phyloP scores from a whole-genome alignment of 2,888 invertebrate species.

The Zeuzera pyrina region DNA sequence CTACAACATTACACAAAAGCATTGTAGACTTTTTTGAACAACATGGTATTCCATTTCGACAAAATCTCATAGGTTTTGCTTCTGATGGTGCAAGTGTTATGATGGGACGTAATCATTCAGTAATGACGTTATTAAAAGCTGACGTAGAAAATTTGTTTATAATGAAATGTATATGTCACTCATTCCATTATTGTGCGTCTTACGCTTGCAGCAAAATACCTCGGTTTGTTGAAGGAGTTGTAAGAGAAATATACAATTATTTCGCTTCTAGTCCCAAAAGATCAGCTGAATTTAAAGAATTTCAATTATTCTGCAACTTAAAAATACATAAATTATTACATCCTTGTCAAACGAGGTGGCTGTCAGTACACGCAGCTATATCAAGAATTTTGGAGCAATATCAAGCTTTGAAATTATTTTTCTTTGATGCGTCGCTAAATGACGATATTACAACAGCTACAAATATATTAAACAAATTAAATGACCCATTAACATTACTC shows the following conservation, averaged over 20 bases:
- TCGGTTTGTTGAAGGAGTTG: constrained; percentile 15
- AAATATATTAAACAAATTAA: constrained; percentile 5
- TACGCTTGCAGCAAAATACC: constrained; percentile 17
- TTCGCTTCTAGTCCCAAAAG: constrained; percentile 16
- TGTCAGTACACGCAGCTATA: constrained; percentile 9
- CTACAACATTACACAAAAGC: constrained; percentile 1
- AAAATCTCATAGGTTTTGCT: constrained; percentile 4
- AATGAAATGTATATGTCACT: neutral
- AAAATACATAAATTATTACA: constrained; percentile 9
- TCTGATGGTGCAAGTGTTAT: constrained; percentile 2
- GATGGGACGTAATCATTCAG: constrained; percentile 1
- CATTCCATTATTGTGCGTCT: constrained; percentile 13
- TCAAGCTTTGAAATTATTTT: constrained; percentile 6
- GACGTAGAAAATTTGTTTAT: neutral
- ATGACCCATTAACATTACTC: constrained; percentile 7
- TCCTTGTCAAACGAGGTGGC: constrained; percentile 12
- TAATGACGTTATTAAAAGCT: neutral
- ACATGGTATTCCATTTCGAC: constrained; percentile 5
- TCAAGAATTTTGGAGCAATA: constrained; percentile 10
- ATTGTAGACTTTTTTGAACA: constrained; percentile 4
- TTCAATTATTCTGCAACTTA: constrained; percentile 7
- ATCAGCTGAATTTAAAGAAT: constrained; percentile 9
- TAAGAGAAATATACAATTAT: constrained; percentile 16
- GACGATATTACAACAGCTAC: constrained; percentile 5
- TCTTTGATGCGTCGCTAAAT: constrained; percentile 4